Base-by-base conservation (phyloP, 2,797 vertebrate species). In the Tangara arthus region DNA sequence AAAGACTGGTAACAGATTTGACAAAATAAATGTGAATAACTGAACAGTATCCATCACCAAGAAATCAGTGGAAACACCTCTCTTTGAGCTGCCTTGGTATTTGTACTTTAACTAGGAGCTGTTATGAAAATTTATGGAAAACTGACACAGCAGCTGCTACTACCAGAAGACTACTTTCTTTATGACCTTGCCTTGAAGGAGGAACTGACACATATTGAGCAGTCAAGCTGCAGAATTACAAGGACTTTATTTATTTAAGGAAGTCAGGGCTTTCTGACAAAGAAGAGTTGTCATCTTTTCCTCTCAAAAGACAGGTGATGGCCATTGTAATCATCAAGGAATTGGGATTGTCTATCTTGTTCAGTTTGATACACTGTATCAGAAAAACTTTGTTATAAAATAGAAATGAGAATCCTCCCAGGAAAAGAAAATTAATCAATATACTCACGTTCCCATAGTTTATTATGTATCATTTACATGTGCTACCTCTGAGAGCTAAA, bases 121-220 rank as follows among this genome's bases (percentile, higher is more conserved):
- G 27, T 80, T 89, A 73, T 30, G 71, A 93, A 96, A 93, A 95
- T 93, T 89, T 78, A 91, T 83, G 80, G 85, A 86, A 93, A 95
- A 94, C 73, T 90, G 77, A 93, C 15, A 8, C 80, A 93, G 85
- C 91, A 96, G 82, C 90, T 94, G 93, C 87, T 71, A 68, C 85
- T 94, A 71, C 46, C 53, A 94, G 71, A 90, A 83, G 56, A 85
- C 68, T 90, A 87, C 42, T 90, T 94, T 89, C 60, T 80, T 89
- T 85, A 71, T 95, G 87, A 95, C 90, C 90, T 91, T 92, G 63
- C 72, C 79, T 92, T 81, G 71, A 93, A 95, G 78, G 61, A 85
- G 79, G 73, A 91, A 78, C 71, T 95, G 75, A 80, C 72, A 68
- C 65, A 92, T 78, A 95, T 8, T 89, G 87, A 96, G 89, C 71